Evolutionary conservation across 2,888 invertebrate genomes (phyloP).

Genomic region (Metacarcinus magister): DNA sequence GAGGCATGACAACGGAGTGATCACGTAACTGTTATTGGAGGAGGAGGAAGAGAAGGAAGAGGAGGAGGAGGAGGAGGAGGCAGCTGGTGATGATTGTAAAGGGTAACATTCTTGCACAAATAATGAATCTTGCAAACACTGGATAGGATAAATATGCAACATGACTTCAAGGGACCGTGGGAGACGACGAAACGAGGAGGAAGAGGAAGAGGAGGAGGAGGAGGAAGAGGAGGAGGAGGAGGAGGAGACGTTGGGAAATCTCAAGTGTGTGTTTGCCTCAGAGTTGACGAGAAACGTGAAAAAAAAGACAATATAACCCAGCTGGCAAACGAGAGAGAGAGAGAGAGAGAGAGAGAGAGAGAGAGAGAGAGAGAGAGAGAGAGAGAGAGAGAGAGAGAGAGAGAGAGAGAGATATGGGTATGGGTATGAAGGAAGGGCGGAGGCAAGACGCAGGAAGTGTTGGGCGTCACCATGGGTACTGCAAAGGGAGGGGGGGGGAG

Average conservation of each 20-base stretch:
- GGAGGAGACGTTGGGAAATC: neutral
- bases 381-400: slow-evolving; percentile 44
- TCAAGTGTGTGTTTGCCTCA: slow-evolving; percentile 10
- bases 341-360: slow-evolving; percentile 48
- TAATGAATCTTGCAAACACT: slow-evolving; percentile 5
- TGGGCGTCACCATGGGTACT: slow-evolving; percentile 12
- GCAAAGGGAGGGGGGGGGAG: neutral
- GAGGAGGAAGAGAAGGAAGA: neutral
- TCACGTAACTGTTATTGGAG: slow-evolving; percentile 4
- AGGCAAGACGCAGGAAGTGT: slow-evolving; percentile 5
- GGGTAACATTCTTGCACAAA: slow-evolving; percentile 8
- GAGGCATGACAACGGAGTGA: neutral
- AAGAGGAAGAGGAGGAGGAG: neutral
- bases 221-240: neutral
- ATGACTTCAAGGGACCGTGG: neutral
- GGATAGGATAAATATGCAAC: slow-evolving; percentile 30
- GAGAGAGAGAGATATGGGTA: neutral
- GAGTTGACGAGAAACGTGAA: neutral
- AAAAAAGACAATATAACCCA: neutral
- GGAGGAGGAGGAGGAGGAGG: neutral
- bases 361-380: slow-evolving; percentile 48
- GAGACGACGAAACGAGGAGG: neutral
- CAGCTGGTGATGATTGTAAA: neutral
- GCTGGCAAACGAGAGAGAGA: slow-evolving; percentile 10
- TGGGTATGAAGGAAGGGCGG: neutral